A percentile compares a stretch with the other conserved stretches of the same genome.
Conservation (phyloP, 2,113 vertebrate species). For the Pao palembangensis region DNA sequence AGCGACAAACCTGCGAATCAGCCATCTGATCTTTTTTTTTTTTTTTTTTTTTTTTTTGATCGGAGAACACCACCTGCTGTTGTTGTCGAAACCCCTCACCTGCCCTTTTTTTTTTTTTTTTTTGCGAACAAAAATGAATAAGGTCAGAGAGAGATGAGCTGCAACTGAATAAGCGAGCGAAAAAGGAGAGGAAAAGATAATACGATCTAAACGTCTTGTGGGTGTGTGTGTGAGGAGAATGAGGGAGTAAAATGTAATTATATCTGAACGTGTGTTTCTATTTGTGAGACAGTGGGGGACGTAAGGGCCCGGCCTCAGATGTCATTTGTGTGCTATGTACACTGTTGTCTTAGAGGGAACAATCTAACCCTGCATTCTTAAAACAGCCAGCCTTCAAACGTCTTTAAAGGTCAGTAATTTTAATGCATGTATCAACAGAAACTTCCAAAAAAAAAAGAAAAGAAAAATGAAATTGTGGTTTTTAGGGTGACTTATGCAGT, state of each 20-base stretch:
- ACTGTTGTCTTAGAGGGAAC: not conserved
- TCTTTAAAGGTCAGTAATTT: not conserved
- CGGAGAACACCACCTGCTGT: not conserved
- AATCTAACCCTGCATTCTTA: not conserved
- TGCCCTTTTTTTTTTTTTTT: not conserved
- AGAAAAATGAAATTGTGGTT: not conserved
- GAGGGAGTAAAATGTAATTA: conserved; percentile 5
- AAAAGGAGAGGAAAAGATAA: not conserved
- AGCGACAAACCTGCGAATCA: not conserved
- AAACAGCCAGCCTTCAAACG: not conserved
- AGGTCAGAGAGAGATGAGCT: conserved; percentile 6
- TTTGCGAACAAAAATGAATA: conserved; percentile 8
- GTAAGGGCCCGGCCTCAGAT: not conserved
- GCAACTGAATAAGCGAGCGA: not conserved
- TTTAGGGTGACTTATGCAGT: not conserved
- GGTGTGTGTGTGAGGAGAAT: conserved; percentile 4
- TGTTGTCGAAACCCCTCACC: not conserved
- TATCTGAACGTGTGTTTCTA: not conserved
- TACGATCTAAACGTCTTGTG: conserved; percentile 4
- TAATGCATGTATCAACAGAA: no score
- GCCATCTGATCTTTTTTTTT: not conserved
- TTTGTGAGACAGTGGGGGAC: not conserved
- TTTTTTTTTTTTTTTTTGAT: not conserved
- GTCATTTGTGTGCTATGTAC: not conserved
- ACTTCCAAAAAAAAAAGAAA: no score